A percentile compares a stretch with the other conserved stretches of the same genome.
phyloP scores from a whole-genome alignment of 2,888 invertebrate species.

The Trichogramma dendrolimi region DNA sequence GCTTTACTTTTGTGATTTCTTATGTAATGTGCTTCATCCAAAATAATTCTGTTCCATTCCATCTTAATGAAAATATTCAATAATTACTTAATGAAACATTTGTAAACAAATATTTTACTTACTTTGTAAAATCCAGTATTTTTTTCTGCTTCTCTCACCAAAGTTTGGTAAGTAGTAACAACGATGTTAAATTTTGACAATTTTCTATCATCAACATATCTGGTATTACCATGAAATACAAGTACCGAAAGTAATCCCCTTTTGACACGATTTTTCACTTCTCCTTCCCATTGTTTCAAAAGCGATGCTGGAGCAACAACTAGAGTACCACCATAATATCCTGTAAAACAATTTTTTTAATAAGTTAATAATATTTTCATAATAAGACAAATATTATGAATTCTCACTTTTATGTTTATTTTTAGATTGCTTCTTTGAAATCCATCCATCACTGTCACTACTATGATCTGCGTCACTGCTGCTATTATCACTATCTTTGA shows the following conservation, averaged over 20 bases:
- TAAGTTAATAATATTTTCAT: background rate
- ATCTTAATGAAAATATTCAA: constrained; percentile 51
- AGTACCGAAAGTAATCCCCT: constrained; percentile 62
- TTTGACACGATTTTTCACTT: constrained; percentile 65
- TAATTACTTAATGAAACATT: background rate
- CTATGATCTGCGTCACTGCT: constrained; percentile 42
- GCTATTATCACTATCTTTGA: constrained; percentile 45
- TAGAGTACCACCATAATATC: constrained; percentile 67
- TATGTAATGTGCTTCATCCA: constrained; percentile 92
- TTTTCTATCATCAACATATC: constrained; percentile 56
- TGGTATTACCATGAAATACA: constrained; percentile 74
- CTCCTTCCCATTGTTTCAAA: constrained; percentile 83
- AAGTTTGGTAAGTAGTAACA: constrained; percentile 82
- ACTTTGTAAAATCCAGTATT: constrained; percentile 46
- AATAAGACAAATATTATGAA: constrained; percentile 4
- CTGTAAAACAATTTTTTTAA: constrained; percentile 11
- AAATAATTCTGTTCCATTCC: constrained; percentile 78
- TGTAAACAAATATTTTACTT: constrained; percentile 9
- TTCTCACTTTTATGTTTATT: constrained; percentile 18
- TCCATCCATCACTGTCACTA: constrained; percentile 29
- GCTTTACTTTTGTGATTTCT: constrained; percentile 81
- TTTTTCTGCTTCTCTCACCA: constrained; percentile 59
- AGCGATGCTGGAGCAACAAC: constrained; percentile 90
- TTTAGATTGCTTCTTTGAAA: constrained; percentile 10
- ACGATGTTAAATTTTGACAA: constrained; percentile 76